Evolutionary conservation across 2,888 invertebrate genomes (phyloP).

Genomic region (Corythucha ciliata): DNA sequence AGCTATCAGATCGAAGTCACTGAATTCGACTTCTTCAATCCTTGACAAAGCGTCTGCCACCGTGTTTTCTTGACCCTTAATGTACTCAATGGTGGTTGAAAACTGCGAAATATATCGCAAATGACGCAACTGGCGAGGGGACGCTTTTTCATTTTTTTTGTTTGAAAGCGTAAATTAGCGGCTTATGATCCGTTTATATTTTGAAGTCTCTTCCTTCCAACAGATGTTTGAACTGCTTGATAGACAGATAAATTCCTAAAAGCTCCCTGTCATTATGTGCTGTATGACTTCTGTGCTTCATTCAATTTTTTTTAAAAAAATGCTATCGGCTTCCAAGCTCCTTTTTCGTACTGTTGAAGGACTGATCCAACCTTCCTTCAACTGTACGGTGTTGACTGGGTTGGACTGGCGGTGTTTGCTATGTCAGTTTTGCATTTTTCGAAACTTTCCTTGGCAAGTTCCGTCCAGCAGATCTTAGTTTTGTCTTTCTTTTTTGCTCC

Average conservation of each 20-base stretch:
- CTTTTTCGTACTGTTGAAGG: neutral
- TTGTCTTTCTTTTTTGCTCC: constrained; percentile 30
- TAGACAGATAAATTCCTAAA: constrained; percentile 30
- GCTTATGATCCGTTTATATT: constrained; percentile 29
- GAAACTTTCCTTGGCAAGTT: constrained; percentile 21
- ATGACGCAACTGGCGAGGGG: constrained; percentile 32
- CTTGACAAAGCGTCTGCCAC: constrained; percentile 19
- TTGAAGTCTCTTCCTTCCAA: constrained; percentile 29
- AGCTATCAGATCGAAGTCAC: too few species aligned
- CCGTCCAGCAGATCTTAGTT: constrained; percentile 29
- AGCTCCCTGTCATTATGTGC: constrained; percentile 40
- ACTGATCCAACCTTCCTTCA: constrained; percentile 29
- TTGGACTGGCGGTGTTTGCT: constrained; percentile 23
- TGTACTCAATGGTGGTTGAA: constrained; percentile 37
- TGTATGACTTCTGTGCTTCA: constrained; percentile 36
- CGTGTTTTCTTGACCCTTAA: constrained; percentile 18
- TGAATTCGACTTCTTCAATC: too few species aligned
- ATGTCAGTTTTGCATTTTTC: constrained; percentile 28
- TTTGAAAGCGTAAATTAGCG: constrained; percentile 26
- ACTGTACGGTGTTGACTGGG: constrained; percentile 25
- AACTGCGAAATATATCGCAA: constrained; percentile 39
- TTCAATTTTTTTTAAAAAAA: constrained; percentile 21
- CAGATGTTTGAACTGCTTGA: constrained; percentile 26
- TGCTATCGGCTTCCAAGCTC: constrained; percentile 5
- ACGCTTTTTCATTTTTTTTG: constrained; percentile 29